Base-by-base conservation (phyloP, 2,888 invertebrate genomes). In the Lasioglossum lativentre region DNA sequence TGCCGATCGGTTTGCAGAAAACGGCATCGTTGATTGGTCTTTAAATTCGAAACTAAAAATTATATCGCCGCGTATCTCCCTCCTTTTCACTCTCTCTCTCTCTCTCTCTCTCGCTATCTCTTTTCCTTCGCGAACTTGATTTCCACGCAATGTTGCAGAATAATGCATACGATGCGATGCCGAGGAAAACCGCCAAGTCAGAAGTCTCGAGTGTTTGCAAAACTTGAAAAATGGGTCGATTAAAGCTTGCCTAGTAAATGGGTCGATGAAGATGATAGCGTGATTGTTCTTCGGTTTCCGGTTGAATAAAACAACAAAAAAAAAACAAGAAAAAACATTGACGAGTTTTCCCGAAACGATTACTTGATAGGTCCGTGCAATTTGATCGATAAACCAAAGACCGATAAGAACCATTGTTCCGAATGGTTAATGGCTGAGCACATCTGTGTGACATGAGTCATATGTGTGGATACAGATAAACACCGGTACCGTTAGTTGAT, bases 181-280 rank as follows among this genome's bases (percentile, higher is more conserved):
- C 78, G 75, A 34, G 72, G 52, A 85, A 90, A 92, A 90, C 84
- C 88, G 89, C 89, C 87, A 88, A 90, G 90, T 92, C 89, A 91
- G 90, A 82, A 82, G 88, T 85, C 86, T 90, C 84, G 90, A 92
- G 92, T 92, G 91, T 92, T 92, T 91, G 91, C 89, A 40, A 86
- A 82, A 89, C 85, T 78, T 86, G 83, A 92, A 83, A 83, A 92
- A 84, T 90, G 86, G 92, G 92, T 92, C 92, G 92, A 93, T 93
- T 92, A 90, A 91, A 90, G 91, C 91, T 91, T 90, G 90, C 90
- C 90, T 80, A 73, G 78, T 73, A 75, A 82, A 72, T 78, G 80
- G 80, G 89, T 87, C 83, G 83, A 85, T 82, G 86, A 80, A 85
- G 87, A 89, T 87, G 71, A 68, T 77, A 19, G 68, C 86, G 75